phyloP scores from a whole-genome alignment of 2,888 invertebrate species.

The Mellilla xanthometata region DNA sequence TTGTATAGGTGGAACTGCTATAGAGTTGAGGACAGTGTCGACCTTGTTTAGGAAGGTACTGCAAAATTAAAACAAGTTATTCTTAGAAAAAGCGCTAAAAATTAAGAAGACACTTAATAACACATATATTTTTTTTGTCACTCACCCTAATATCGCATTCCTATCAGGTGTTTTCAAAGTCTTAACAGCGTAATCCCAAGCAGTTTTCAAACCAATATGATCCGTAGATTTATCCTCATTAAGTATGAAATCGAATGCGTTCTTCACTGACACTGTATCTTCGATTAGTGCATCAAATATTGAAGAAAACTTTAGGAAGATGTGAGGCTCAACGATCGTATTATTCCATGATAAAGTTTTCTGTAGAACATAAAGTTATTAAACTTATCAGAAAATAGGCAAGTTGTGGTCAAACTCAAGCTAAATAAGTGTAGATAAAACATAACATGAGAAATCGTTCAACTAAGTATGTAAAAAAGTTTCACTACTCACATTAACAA shows the following conservation, averaged over 20 bases:
- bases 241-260: constrained; percentile 39
- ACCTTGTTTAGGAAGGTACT: constrained; percentile 61
- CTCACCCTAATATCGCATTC: constrained; percentile 49
- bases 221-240: constrained; percentile 35
- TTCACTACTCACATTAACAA: constrained; percentile 53
- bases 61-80: constrained; percentile 13
- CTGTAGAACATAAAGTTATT: constrained; percentile 41
- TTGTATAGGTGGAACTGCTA: constrained; percentile 40
- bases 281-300: constrained; percentile 57
- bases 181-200: constrained; percentile 49
- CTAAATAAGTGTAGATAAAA: too few relatives aligned
- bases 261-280: constrained; percentile 46
- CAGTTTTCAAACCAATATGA: constrained; percentile 39
- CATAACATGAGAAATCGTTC: too few relatives aligned
- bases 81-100: too few relatives aligned
- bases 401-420: too few relatives aligned
- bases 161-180: constrained; percentile 45
- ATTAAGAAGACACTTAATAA: too few relatives aligned
- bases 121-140: too few relatives aligned
- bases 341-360: constrained; percentile 47
- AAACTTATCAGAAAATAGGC: too few relatives aligned
- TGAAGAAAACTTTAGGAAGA: constrained; percentile 63
- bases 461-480: too few relatives aligned
- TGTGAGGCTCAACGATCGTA: constrained; percentile 49
- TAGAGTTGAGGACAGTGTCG: constrained; percentile 55